Base-by-base conservation (phyloP, 1,140 invertebrate genomes). In the Epicauta chinensis region DNA sequence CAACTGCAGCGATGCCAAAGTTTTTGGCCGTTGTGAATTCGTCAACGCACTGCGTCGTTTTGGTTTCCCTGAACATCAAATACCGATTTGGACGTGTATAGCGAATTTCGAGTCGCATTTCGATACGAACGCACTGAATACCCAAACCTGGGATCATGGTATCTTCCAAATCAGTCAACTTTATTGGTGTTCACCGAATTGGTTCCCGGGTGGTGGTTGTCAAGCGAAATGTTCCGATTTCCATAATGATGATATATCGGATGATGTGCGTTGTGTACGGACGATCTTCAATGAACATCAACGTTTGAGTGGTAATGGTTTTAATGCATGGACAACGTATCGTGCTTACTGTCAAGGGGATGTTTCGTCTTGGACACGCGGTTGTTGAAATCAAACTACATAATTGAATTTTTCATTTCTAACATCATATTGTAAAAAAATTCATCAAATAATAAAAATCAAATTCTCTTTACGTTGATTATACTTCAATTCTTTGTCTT, bases 81-180 rank as follows among this genome's bases (percentile, higher is more conserved):
- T 83, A 30, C 68, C 80, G 16, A 81, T 77, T 15, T 84, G 83
- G 83, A 78, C 86, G 3, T 87, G 84, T 70, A 81, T 86, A 44
- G 81, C 81, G 0, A 73, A 75, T 51, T 78, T 81, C 64, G 84
- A 86, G 63, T 85, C 82, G 1, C 68, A 74, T 1, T 83, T 77
- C 65, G 77, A 86, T 59, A 85, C 83, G 2, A 69, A 75, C 0
- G 82, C 82, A 0, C 64, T 79, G n/a, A 79, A 79, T 2, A 68
- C 67, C 9, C 74, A 73, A 7, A 79, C 77, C 58, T 71, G 73
- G 0, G 83, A 87, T 65, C 82, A 86, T 65, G 84, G 84, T 14
- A 59, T 87, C n/a, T 75, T 83, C 51, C 82, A 84, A 70, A 83
- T 86, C 51, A 83, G 79, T 65, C 80, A 84, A 61, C 66, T 79